Percentiles rank a stretch among this genome's conserved stretches.
These are phyloP conservation scores for Gallinago media DNA, from an alignment of 2,113 vertebrate species.

Conservation along the genomic window DNA sequence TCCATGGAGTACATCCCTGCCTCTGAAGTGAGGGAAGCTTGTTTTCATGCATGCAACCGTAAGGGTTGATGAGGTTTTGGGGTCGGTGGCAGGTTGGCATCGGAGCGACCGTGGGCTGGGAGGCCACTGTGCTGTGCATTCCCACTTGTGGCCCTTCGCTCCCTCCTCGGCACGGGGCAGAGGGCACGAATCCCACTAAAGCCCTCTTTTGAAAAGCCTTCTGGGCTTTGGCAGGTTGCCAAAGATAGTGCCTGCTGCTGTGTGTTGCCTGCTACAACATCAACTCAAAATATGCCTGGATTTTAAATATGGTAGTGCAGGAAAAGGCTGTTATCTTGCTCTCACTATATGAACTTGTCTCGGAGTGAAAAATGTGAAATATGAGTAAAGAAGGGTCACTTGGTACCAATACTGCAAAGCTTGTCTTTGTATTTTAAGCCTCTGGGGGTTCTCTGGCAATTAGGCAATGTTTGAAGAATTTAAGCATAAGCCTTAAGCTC, in stretches of 20 bases:
- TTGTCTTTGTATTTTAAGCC: not conserved
- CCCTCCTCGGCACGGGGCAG: not conserved
- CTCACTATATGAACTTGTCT: not conserved
- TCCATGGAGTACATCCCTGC: not conserved
- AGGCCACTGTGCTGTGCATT: not conserved
- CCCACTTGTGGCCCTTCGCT: not conserved
- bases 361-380: not conserved
- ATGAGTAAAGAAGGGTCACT: not conserved
- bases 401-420: not conserved
- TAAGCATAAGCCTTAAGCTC: not conserved
- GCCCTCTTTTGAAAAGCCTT: not conserved
- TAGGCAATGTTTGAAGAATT: not conserved
- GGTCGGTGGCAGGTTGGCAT: not conserved
- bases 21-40: not conserved
- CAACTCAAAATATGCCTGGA: not conserved
- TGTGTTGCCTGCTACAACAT: not conserved
- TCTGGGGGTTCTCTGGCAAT: not conserved
- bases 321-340: not conserved
- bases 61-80: not conserved
- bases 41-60: not conserved
- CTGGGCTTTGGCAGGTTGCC: not conserved
- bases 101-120: accelerated
- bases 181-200: not conserved
- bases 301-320: not conserved
- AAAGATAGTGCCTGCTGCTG: not conserved